These are phyloP conservation scores for Uria aalge DNA, from an alignment of 2,113 vertebrate species.

Conservation along the genomic window DNA sequence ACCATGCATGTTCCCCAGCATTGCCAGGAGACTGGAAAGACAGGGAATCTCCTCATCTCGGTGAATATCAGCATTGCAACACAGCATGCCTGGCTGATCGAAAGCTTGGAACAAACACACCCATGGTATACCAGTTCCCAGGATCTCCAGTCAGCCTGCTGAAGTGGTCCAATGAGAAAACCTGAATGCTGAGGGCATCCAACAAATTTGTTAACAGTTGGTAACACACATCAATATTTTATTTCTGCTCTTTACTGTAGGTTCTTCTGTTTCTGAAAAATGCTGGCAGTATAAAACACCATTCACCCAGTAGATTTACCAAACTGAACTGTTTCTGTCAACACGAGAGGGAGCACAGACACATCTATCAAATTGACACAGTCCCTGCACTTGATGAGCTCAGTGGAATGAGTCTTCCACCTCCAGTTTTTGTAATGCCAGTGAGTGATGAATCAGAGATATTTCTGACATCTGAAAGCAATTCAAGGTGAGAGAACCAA, in stretches of 20 bases:
- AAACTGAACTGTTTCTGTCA: neutral
- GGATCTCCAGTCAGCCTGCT: neutral
- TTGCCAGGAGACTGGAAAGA: neutral
- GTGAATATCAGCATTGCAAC: neutral
- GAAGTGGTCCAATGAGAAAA: neutral
- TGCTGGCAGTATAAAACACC: neutral
- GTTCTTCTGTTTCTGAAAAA: neutral
- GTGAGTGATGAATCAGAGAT: conserved; percentile 41
- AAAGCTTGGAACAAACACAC: neutral
- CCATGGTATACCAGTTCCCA: neutral
- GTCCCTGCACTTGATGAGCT: conserved; percentile 19
- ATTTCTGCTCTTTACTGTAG: neutral
- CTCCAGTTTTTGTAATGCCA: conserved; percentile 25
- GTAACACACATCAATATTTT: neutral
- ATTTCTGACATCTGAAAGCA: conserved; percentile 48
- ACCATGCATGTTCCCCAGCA: neutral
- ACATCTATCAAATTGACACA: conserved; percentile 19
- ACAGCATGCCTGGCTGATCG: neutral
- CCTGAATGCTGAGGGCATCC: neutral
- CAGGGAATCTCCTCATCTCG: neutral
- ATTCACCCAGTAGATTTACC: neutral
- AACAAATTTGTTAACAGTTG: neutral
- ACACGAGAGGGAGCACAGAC: conserved; percentile 19
- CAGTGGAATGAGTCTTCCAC: conserved; percentile 11
- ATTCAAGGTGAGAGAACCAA: conserved; percentile 43